Percentiles rank a stretch among this genome's conserved stretches.
phyloP scores from a whole-genome alignment of 2,888 invertebrate genomes.

The Tenodera sinensis region DNA sequence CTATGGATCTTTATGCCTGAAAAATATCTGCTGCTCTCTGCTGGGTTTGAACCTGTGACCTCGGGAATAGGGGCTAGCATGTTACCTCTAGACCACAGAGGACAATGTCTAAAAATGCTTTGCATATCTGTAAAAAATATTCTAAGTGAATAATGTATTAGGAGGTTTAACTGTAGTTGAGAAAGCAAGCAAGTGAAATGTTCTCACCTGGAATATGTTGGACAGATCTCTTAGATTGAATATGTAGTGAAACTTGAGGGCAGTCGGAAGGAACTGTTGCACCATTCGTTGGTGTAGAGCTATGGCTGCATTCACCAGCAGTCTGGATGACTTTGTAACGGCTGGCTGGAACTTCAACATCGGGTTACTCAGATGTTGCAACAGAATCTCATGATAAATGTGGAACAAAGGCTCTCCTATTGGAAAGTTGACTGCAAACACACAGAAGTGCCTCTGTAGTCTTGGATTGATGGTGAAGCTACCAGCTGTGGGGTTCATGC shows the following conservation, averaged over 20 bases:
- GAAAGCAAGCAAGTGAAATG: background rate
- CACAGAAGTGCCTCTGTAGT: conserved; percentile 82
- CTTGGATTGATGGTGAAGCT: conserved; percentile 91
- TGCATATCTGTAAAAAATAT: too few species aligned
- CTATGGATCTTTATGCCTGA: too few species aligned
- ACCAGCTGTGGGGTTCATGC: conserved; percentile 96
- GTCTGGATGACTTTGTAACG: conserved; percentile 57
- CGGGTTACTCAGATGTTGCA: conserved; percentile 67
- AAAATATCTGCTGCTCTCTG: too few species aligned
- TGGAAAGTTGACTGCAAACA: conserved; percentile 85
- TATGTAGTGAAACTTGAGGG: conserved; percentile 90
- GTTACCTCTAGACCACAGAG: too few species aligned
- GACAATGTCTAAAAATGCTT: too few species aligned
- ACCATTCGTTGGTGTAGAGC: conserved; percentile 72
- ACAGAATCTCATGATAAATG: conserved; percentile 78
- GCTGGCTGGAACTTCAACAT: conserved; percentile 61
- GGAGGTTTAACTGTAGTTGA: background rate
- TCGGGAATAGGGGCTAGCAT: too few species aligned
- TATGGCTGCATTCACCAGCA: conserved; percentile 69
- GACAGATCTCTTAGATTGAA: conserved; percentile 91
- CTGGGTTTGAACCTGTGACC: too few species aligned
- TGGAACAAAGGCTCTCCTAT: conserved; percentile 73
- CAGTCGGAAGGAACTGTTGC: conserved; percentile 82
- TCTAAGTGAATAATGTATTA: background rate
- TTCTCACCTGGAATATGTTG: conserved; percentile 82